A percentile compares a stretch with the other conserved stretches of the same genome.
Evolutionary conservation across 2,113 vertebrate species (phyloP).

Genomic region (Lepus timidus): DNA sequence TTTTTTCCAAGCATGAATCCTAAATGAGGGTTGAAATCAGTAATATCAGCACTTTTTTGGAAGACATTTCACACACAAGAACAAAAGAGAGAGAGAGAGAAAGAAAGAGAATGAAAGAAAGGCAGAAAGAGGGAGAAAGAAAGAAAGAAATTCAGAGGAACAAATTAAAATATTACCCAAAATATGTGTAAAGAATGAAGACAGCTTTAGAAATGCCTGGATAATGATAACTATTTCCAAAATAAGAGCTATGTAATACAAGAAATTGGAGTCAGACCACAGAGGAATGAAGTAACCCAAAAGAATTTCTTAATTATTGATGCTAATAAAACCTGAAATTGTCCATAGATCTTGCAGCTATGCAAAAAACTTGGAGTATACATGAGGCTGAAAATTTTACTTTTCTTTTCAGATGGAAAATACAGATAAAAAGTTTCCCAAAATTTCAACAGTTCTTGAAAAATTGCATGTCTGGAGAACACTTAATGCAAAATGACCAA

Average conservation of each 20-base stretch:
- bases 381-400: not conserved
- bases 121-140: too few species aligned
- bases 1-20: not conserved
- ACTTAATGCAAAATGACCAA: not conserved
- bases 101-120: too few species aligned
- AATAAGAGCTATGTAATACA: conserved; percentile 21
- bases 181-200: conserved; percentile 49
- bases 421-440: not conserved
- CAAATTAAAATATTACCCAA: conserved; percentile 45
- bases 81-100: not conserved
- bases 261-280: conserved; percentile 49
- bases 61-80: not conserved
- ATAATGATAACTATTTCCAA: conserved; percentile 48
- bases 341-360: not conserved
- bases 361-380: conserved; percentile 28
- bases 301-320: conserved; percentile 56
- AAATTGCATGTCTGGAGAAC: not conserved
- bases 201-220: conserved; percentile 35
- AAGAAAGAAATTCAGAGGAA: conserved; percentile 15
- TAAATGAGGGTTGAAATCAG: not conserved
- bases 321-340: conserved; percentile 49
- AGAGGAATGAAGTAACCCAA: conserved; percentile 26
- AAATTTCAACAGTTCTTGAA: conserved; percentile 5
- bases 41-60: not conserved
- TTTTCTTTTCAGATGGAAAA: not conserved